Evolutionary conservation across 2,888 invertebrate species (phyloP).

Genomic region (Dorcus hopei): DNA sequence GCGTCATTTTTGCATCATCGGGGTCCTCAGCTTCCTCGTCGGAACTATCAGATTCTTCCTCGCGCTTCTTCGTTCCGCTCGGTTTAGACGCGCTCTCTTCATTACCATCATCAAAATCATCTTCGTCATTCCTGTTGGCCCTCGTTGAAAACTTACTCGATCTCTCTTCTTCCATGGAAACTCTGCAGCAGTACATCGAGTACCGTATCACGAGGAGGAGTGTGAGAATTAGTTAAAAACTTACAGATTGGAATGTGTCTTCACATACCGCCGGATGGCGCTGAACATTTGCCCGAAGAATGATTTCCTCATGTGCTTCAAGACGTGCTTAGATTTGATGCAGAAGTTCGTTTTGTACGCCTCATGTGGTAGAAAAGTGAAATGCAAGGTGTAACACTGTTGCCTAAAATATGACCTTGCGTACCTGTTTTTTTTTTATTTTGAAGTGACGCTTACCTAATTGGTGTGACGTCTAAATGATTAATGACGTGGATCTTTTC

Average conservation of each 20-base stretch:
- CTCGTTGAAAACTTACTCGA: constrained; percentile 31
- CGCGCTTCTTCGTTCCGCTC: constrained; percentile 34
- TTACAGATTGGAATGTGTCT: constrained; percentile 53
- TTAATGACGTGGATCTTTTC: constrained; percentile 65
- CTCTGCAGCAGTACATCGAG: neutral
- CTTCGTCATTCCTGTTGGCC: constrained; percentile 39
- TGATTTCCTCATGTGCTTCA: constrained; percentile 69
- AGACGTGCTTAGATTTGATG: constrained; percentile 66
- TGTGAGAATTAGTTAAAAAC: constrained; percentile 25
- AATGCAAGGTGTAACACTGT: constrained; percentile 64
- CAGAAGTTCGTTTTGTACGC: constrained; percentile 72
- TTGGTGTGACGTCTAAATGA: constrained; percentile 55
- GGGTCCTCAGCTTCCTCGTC: constrained; percentile 65
- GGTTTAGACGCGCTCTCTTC: constrained; percentile 27
- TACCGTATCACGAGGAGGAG: neutral
- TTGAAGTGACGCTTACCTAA: constrained; percentile 43
- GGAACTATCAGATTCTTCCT: constrained; percentile 52
- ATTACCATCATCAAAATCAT: constrained; percentile 38
- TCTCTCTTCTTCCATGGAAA: constrained; percentile 36
- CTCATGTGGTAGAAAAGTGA: constrained; percentile 70
- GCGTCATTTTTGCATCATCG: constrained; percentile 50
- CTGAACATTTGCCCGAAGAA: constrained; percentile 69
- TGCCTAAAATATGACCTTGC: constrained; percentile 37
- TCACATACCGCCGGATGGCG: constrained; percentile 59
- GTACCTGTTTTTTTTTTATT: neutral